Percentiles rank a stretch among this genome's conserved stretches.
Evolutionary conservation across 2,888 invertebrate genomes (phyloP).

Genomic region (Chymomyza procnemis): DNA sequence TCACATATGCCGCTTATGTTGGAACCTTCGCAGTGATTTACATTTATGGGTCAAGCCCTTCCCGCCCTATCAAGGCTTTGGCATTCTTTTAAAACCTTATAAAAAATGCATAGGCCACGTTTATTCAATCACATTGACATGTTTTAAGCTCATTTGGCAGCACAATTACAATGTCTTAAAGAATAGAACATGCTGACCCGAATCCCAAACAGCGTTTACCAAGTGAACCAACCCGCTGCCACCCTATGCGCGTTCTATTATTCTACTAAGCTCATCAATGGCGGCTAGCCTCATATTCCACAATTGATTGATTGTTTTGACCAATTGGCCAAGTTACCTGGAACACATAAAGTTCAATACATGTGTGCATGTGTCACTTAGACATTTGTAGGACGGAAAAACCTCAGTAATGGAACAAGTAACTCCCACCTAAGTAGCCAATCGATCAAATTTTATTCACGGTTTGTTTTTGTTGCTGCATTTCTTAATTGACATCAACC

Average conservation of each 20-base stretch:
- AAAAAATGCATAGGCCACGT: neutral
- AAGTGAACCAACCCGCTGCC: neutral
- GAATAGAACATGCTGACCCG: neutral
- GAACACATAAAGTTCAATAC: neutral
- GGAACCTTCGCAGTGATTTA: no score
- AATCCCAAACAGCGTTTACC: neutral
- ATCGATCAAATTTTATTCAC: neutral
- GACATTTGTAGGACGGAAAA: constrained; percentile 19
- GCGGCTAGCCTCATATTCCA: neutral
- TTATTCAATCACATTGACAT: neutral
- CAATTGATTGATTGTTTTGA: constrained; percentile 1
- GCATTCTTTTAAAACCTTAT: neutral
- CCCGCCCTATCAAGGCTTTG: neutral
- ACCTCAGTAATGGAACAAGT: neutral
- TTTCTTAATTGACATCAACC: neutral
- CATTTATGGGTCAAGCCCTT: neutral
- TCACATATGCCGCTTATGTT: no score
- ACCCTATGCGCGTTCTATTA: no score
- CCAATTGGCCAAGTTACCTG: neutral
- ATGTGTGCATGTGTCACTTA: constrained; percentile 14
- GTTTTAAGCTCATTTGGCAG: neutral
- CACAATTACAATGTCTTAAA: neutral
- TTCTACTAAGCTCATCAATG: neutral
- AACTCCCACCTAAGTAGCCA: neutral
- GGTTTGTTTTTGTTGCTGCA: neutral